These are phyloP conservation scores for Drosophila leontia DNA, from an alignment of 1,140 invertebrate species.

Conservation along the genomic window DNA sequence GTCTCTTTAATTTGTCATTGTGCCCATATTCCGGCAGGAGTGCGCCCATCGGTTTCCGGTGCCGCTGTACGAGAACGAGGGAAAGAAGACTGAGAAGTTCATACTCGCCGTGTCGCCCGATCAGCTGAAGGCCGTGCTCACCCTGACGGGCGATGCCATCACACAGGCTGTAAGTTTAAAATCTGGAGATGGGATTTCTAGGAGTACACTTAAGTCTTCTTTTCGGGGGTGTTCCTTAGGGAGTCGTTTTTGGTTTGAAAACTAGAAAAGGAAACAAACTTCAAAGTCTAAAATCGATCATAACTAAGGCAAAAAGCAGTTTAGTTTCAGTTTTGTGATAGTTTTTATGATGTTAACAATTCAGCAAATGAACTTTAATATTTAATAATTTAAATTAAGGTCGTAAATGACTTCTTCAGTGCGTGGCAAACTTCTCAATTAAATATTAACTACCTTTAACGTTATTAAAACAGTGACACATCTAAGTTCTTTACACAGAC, in stretches of 20 bases:
- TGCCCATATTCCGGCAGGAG: slow-evolving; percentile 87
- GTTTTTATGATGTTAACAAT: no score
- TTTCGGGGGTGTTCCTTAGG: neutral
- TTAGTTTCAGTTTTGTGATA: no score
- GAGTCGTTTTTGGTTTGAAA: no score
- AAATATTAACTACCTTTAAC: neutral
- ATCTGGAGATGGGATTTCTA: neutral
- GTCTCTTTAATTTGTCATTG: slow-evolving; percentile 6
- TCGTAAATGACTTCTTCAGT: no score
- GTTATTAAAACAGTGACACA: neutral
- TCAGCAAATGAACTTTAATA: no score
- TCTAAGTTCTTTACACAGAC: neutral
- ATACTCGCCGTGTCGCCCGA: slow-evolving; percentile 93
- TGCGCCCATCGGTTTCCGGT: slow-evolving; percentile 94
- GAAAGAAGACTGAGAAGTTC: slow-evolving; percentile 95
- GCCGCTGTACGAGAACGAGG: slow-evolving; percentile 92
- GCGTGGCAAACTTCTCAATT: no score
- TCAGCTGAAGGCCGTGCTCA: slow-evolving; percentile 95
- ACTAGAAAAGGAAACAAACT: no score
- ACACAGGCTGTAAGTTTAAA: slow-evolving; percentile 91
- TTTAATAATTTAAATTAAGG: no score
- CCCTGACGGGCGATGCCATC: slow-evolving; percentile 95
- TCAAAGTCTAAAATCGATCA: no score
- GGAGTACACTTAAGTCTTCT: no score
- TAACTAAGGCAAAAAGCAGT: no score